phyloP scores from a whole-genome alignment of 2,888 invertebrate species.

The Ellobium chinense region DNA sequence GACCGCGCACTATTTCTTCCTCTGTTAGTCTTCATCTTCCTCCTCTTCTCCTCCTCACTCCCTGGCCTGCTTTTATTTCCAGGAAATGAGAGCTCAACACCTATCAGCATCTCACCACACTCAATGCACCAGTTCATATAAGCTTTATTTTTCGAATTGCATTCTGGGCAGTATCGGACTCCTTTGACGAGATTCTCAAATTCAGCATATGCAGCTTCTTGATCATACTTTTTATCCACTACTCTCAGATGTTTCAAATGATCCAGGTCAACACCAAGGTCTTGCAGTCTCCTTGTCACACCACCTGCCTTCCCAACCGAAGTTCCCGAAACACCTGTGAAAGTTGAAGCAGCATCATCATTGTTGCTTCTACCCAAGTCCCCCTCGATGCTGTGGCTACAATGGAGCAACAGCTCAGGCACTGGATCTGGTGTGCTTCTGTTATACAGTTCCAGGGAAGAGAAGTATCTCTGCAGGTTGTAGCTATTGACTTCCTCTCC shows the following conservation, averaged over 20 bases:
- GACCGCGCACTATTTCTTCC: not conserved
- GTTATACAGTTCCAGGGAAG: constrained; percentile 17
- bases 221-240: constrained; percentile 26
- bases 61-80: constrained; percentile 55
- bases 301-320: constrained; percentile 60
- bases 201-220: not conserved
- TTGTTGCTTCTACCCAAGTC: not conserved
- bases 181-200: constrained; percentile 39
- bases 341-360: constrained; percentile 26
- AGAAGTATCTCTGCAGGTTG: constrained; percentile 38
- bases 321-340: constrained; percentile 35
- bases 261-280: constrained; percentile 63
- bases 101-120: constrained; percentile 72
- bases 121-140: constrained; percentile 73
- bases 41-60: constrained; percentile 33
- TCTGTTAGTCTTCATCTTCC: not conserved
- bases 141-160: constrained; percentile 66
- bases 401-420: not conserved
- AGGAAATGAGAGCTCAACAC: constrained; percentile 63
- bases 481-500: not conserved
- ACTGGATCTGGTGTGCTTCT: not conserved
- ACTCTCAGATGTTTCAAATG: constrained; percentile 53
- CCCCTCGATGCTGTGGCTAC: not conserved
- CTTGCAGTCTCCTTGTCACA: constrained; percentile 64
- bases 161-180: constrained; percentile 64